Base-by-base conservation (phyloP, 2,797 vertebrate species). In the Otolemur crassicaudatus region DNA sequence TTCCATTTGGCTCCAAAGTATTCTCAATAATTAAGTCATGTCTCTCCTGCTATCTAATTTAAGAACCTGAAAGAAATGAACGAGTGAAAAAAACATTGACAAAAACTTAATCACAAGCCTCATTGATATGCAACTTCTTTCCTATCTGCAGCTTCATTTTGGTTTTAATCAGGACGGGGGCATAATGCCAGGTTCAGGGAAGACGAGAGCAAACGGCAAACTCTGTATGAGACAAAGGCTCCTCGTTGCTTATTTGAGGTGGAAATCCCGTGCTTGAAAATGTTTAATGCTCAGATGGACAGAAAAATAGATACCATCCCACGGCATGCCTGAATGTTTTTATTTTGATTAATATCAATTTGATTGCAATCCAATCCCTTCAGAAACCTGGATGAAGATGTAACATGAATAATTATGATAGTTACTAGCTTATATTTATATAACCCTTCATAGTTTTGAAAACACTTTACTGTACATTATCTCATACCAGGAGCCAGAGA, bases 1-100 rank as follows among this genome's bases (percentile, higher is more conserved):
- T 94, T 96, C 95, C 96, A 94, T 94, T 88, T 90, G 93, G 95
- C 96, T 98, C 97, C 95, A 80, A 95, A 90, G 89, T 25, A 86
- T 69, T 94, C 91, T 93, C 58, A 91, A 89, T 91, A 96, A 97
- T 96, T 93, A 95, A 97, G 93, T 95, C 95, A 72, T 69, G 88
- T 97, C 92, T 98, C 85, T 80, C 84, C 53, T 91, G 87, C 90
- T 81, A 65, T 95, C 94, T 87, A 81, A 89, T 79, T 95, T 92
- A 92, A 93, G 94, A 96, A 82, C 84, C 73, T 29, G 43, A 76
- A 93, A 96, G 84, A 94, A 92, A 77, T 34, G 11, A 63, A 83
- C 80, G 31, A 53, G 46, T 40, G 17, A 56, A 49, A 13, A 49
- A 46, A 77, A 76, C n/a, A 37, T 56, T 29, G 37, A 79, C 65